phyloP scores from a whole-genome alignment of 2,113 vertebrate species.

The Hirundichthys speculiger region DNA sequence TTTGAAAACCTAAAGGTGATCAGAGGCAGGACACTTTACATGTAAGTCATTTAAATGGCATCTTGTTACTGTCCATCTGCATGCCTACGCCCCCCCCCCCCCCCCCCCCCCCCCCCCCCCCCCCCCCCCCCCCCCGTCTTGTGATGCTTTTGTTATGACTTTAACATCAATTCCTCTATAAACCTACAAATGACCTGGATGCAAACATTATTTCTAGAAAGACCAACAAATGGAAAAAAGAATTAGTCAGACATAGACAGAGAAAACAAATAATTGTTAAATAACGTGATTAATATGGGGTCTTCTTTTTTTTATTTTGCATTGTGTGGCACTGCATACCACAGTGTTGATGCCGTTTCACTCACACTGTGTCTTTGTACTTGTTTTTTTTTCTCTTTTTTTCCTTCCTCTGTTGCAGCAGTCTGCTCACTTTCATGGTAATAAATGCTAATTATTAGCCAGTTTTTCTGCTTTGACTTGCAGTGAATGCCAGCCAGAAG shows the following conservation, averaged over 20 bases:
- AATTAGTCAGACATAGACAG: background rate
- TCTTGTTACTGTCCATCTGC: background rate
- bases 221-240: background rate
- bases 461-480: slow-evolving; percentile 19
- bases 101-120: too few species aligned
- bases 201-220: background rate
- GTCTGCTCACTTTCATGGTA: slow-evolving; percentile 45
- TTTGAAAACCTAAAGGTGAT: slow-evolving; percentile 93
- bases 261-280: background rate
- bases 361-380: slow-evolving; percentile 20
- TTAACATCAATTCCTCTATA: too few species aligned
- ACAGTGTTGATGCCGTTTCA: slow-evolving; percentile 6
- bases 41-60: slow-evolving; percentile 76
- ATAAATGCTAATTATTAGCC: slow-evolving; percentile 73
- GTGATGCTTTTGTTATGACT: too few species aligned
- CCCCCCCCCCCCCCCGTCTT: too few species aligned
- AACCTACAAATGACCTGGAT: background rate
- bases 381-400: background rate
- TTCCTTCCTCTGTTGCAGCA: background rate
- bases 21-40: slow-evolving; percentile 89
- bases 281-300: background rate
- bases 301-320: background rate
- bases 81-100: too few species aligned
- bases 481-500: slow-evolving; percentile 1
- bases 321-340: slow-evolving; percentile 16